Percentiles rank a stretch among this genome's conserved stretches.
Evolutionary conservation across 1,140 invertebrate genomes (phyloP).

Genomic region (Lepidurus arcticus): DNA sequence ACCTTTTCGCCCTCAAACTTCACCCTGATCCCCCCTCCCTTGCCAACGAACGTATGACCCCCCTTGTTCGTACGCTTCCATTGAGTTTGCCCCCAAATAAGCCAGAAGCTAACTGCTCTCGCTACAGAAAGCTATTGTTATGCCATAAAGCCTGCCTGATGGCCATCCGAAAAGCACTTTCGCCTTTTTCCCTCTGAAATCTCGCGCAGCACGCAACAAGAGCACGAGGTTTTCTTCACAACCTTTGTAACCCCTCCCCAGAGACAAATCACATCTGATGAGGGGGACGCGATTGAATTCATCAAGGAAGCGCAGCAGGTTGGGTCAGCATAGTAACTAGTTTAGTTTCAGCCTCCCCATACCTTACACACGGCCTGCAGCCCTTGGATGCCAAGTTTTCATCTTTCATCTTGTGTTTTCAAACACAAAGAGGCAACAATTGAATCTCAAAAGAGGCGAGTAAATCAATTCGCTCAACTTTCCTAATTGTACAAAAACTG

Average conservation of each 20-base stretch:
- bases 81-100: background rate
- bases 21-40: background rate
- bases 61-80: background rate
- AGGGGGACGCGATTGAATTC: slow-evolving; percentile 14
- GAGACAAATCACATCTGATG: slow-evolving; percentile 21
- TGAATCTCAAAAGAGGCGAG: too few relatives aligned
- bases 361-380: background rate
- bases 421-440: too few relatives aligned
- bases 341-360: background rate
- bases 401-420: background rate
- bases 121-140: background rate
- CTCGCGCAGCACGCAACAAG: background rate
- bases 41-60: background rate
- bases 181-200: background rate
- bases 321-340: slow-evolving; percentile 18
- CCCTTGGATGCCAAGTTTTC: background rate
- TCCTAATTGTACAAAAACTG: too few relatives aligned
- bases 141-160: slow-evolving; percentile 6
- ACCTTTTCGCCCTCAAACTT: background rate
- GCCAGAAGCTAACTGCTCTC: background rate
- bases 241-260: background rate
- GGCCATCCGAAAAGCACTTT: background rate
- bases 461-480: too few relatives aligned
- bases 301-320: slow-evolving; percentile 9
- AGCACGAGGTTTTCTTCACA: background rate